Evolutionary conservation across 2,888 invertebrate genomes (phyloP).

Genomic region (Trissolcus brochymenae): DNA sequence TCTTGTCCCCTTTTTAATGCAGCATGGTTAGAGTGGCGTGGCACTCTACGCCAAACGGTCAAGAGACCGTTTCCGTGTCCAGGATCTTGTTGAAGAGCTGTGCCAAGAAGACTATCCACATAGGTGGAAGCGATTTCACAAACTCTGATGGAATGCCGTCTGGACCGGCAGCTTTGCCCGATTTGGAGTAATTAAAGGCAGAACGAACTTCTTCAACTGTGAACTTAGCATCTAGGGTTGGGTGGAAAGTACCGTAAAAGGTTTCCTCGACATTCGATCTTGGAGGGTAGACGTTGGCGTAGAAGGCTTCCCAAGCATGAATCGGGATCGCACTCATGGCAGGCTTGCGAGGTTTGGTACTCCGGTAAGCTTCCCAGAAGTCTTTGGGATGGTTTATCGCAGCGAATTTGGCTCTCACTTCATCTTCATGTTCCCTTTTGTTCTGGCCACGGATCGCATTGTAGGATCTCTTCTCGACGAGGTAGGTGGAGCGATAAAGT

Average conservation of each 20-base stretch:
- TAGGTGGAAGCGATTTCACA: background rate
- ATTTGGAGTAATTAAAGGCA: no score
- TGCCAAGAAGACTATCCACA: no score
- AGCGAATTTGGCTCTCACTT: conserved; percentile 1
- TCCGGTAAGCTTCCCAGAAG: conserved; percentile 7
- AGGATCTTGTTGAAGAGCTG: no score
- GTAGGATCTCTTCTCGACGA: no score
- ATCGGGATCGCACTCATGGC: background rate
- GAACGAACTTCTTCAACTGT: no score
- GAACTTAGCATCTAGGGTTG: background rate
- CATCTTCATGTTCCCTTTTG: background rate
- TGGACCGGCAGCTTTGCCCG: background rate
- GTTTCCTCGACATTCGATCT: background rate
- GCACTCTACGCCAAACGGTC: no score
- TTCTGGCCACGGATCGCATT: background rate
- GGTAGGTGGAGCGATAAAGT: no score
- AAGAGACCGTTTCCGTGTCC: no score
- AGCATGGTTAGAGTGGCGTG: background rate
- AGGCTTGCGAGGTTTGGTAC: background rate
- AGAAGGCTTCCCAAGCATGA: conserved; percentile 12
- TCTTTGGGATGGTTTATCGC: background rate
- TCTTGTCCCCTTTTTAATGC: background rate
- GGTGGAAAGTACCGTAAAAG: conserved; percentile 5
- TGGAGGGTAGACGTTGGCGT: background rate
- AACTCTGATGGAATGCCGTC: conserved; percentile 1